A percentile compares a stretch with the other conserved stretches of the same genome.
These are phyloP conservation scores for Poecilia wingei DNA, from an alignment of 2,797 vertebrate species.

Conservation along the genomic window DNA sequence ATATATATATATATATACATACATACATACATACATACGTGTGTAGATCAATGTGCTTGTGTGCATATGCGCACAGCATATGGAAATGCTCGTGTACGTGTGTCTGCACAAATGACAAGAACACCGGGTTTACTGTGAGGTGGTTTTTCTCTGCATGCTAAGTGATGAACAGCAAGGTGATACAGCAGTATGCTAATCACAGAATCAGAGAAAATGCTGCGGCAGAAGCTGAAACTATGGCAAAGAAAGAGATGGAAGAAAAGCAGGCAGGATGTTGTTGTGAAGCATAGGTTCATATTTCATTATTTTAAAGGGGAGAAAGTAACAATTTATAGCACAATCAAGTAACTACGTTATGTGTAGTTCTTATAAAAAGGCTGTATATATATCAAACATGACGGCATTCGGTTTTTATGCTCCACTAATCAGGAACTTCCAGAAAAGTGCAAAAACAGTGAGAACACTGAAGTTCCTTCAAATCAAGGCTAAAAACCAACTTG, in stretches of 20 bases:
- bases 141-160: conserved; percentile 34
- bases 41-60: conserved; percentile 15
- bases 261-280: background rate
- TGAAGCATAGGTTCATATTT: background rate
- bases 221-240: conserved; percentile 6
- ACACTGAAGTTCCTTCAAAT: too few relatives aligned
- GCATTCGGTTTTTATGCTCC: too few relatives aligned
- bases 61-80: conserved; percentile 8
- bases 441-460: too few relatives aligned
- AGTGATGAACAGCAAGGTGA: conserved; percentile 62
- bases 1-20: too few relatives aligned
- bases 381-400: too few relatives aligned
- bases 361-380: too few relatives aligned
- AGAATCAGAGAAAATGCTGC: conserved; percentile 41
- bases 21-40: background rate
- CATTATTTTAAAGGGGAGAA: background rate
- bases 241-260: conserved; percentile 18
- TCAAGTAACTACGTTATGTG: too few relatives aligned
- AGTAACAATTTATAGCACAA: background rate
- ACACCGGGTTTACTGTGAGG: conserved; percentile 41
- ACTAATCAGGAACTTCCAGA: too few relatives aligned
- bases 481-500: too few relatives aligned
- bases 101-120: conserved; percentile 46
- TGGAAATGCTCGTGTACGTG: conserved; percentile 4
- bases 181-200: conserved; percentile 64